Evolutionary conservation across 2,888 invertebrate genomes (phyloP).

Genomic region (Ornithoptera alexandrae): DNA sequence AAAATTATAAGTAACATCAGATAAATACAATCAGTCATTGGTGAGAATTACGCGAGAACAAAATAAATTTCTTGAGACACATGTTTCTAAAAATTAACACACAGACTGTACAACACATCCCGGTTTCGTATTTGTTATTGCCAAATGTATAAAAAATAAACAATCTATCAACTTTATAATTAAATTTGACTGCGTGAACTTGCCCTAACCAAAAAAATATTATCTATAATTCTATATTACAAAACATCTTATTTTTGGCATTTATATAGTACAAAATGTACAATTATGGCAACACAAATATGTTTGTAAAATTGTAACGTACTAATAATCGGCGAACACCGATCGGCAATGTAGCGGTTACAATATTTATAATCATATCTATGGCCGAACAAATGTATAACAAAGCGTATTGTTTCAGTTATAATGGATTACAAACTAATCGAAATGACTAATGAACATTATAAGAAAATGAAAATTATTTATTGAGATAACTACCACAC

Average conservation of each 20-base stretch:
- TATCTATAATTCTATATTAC: constrained; percentile 37
- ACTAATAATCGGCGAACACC: neutral
- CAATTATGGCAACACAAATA: constrained; percentile 34
- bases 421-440: constrained; percentile 16
- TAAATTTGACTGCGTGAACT: constrained; percentile 21
- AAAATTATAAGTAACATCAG: constrained; percentile 34
- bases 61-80: constrained; percentile 31
- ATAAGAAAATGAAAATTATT: constrained; percentile 12
- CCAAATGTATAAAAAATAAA: constrained; percentile 20
- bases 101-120: constrained; percentile 8
- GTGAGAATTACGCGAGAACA: constrained; percentile 36
- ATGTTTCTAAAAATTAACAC: constrained; percentile 29
- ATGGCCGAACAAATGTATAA: constrained; percentile 26
- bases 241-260: constrained; percentile 53
- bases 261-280: constrained; percentile 56
- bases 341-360: constrained; percentile 6
- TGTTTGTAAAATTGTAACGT: constrained; percentile 26
- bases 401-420: constrained; percentile 30
- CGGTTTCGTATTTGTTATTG: constrained; percentile 11
- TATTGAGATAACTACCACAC: constrained; percentile 3
- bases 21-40: constrained; percentile 47
- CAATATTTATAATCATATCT: constrained; percentile 24
- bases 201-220: constrained; percentile 30
- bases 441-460: constrained; percentile 23
- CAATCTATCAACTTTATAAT: constrained; percentile 6